Evolutionary conservation across 2,888 invertebrate species (phyloP).

Genomic region (Axea sp.): DNA sequence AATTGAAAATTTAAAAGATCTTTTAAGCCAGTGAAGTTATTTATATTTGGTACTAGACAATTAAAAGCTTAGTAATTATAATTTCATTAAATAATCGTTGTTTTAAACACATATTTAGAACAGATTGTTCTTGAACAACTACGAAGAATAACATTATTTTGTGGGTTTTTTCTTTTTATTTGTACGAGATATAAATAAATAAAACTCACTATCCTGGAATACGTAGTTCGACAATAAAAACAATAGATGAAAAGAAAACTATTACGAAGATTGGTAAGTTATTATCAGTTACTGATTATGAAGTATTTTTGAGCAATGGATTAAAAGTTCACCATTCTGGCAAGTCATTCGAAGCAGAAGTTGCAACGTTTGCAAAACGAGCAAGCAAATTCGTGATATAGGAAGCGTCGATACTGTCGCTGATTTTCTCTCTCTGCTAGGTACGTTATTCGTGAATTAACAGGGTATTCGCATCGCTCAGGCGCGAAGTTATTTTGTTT

Average conservation of each 20-base stretch:
- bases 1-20: slow-evolving; percentile 2
- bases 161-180: no score
- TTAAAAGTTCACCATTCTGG: slow-evolving; percentile 8
- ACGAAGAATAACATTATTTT: no score
- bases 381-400: slow-evolving; percentile 26
- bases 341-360: slow-evolving; percentile 8
- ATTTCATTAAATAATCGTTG: no score
- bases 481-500: slow-evolving; percentile 42
- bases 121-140: no score
- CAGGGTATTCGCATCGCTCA: slow-evolving; percentile 15
- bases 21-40: background rate
- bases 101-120: no score
- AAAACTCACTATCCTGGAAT: slow-evolving; percentile 1
- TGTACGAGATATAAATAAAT: no score
- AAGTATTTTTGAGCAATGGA: slow-evolving; percentile 17
- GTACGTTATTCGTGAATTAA: slow-evolving; percentile 34
- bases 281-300: slow-evolving; percentile 48
- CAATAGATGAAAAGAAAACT: slow-evolving; percentile 1
- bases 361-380: slow-evolving; percentile 37
- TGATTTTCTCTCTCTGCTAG: slow-evolving; percentile 28
- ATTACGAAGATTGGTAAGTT: slow-evolving; percentile 6
- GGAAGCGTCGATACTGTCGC: slow-evolving; percentile 29
- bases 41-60: background rate
- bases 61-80: no score
- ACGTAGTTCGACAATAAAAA: slow-evolving; percentile 4